Evolutionary conservation across 2,113 vertebrate species (phyloP).

Genomic region (Heliornis fulica): DNA sequence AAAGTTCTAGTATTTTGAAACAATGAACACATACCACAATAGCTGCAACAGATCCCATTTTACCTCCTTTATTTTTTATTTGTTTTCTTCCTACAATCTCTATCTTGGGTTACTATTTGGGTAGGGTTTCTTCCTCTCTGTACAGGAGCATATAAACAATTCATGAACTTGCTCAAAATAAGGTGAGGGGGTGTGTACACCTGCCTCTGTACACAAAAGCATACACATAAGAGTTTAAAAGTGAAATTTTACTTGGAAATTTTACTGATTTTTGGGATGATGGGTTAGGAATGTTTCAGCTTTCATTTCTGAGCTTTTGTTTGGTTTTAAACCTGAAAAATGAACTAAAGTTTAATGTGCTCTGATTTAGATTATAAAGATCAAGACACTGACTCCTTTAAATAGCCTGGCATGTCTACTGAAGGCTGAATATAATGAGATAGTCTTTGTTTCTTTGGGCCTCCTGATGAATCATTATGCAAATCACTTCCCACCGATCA

Average conservation of each 20-base stretch:
- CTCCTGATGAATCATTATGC: neutral
- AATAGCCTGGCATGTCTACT: neutral
- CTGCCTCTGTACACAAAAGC: too few relatives aligned
- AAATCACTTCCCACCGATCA: conserved; percentile 3
- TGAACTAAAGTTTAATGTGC: neutral
- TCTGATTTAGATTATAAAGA: neutral
- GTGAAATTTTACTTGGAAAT: neutral
- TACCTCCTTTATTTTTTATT: neutral
- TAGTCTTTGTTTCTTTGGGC: neutral
- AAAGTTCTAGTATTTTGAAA: neutral
- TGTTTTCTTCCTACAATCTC: too few relatives aligned
- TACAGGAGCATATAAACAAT: neutral
- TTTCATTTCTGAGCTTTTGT: neutral
- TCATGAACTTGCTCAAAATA: neutral
- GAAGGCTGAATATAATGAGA: neutral
- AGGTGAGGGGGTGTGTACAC: accelerated
- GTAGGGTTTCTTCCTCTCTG: too few relatives aligned
- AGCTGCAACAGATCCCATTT: neutral
- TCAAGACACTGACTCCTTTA: neutral
- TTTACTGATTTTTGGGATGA: neutral
- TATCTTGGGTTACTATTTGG: neutral
- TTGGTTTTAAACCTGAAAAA: neutral
- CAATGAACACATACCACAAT: neutral
- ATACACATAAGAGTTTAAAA: neutral
- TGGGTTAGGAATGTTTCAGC: neutral